A percentile compares a stretch with the other conserved stretches of the same genome.
Conservation (phyloP, 2,888 invertebrate genomes). For the Xylota sylvarum region DNA sequence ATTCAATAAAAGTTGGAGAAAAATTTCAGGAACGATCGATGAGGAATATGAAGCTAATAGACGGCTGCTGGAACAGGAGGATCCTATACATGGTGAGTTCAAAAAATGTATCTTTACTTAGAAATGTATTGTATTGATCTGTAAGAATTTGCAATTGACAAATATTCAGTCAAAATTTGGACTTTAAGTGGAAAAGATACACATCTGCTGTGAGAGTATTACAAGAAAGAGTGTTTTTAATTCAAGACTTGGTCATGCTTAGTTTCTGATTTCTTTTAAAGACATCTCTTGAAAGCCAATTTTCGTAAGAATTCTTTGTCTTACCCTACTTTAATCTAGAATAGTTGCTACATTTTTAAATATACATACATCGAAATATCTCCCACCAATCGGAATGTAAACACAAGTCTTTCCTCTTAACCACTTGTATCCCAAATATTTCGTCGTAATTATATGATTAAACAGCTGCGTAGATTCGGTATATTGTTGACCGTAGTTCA, state of each 20-base stretch:
- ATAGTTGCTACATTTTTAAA: too few relatives aligned
- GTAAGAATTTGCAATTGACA: not conserved
- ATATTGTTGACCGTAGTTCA: not conserved
- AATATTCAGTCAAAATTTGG: not conserved
- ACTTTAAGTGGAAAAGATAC: too few relatives aligned
- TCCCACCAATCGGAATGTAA: too few relatives aligned
- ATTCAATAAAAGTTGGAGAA: constrained; percentile 56
- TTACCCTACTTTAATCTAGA: too few relatives aligned
- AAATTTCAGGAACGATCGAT: constrained; percentile 19
- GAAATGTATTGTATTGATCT: not conserved
- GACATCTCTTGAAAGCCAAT: too few relatives aligned
- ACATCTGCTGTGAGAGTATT: too few relatives aligned
- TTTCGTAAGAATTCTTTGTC: too few relatives aligned
- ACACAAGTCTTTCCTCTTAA: not conserved
- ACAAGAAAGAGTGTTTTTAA: too few relatives aligned
- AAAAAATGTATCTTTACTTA: not conserved
- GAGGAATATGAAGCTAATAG: constrained; percentile 59
- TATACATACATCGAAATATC: too few relatives aligned
- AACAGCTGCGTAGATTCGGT: not conserved
- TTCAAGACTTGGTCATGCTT: too few relatives aligned
- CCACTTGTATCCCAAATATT: not conserved
- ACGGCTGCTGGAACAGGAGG: constrained; percentile 32
- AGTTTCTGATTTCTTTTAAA: too few relatives aligned
- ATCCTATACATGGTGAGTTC: constrained; percentile 44
- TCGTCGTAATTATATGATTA: too few relatives aligned